Conservation (phyloP, 2,888 invertebrate genomes). For the Philhelius pedissequus region DNA sequence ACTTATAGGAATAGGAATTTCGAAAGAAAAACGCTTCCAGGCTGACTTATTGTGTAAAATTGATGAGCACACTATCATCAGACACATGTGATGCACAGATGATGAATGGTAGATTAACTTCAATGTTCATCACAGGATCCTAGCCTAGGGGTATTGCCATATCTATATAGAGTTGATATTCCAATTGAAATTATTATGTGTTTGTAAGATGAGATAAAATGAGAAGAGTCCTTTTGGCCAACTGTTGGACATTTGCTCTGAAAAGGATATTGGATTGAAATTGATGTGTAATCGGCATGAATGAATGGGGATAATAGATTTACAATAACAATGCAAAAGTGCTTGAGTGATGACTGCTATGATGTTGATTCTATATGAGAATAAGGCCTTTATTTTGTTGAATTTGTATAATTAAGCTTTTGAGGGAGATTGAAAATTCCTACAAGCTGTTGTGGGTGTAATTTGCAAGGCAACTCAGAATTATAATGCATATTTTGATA, state of each 20-base stretch:
- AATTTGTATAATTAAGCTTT: background rate
- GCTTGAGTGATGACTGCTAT: background rate
- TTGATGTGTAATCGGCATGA: background rate
- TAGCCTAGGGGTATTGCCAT: background rate
- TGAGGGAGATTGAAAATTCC: background rate
- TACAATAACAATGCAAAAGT: background rate
- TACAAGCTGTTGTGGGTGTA: background rate
- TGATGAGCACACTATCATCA: slow-evolving; percentile 6
- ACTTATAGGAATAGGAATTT: no score
- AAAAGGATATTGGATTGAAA: background rate
- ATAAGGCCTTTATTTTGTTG: background rate
- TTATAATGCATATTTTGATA: no score
- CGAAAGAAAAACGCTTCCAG: slow-evolving; percentile 1
- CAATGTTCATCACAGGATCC: background rate
- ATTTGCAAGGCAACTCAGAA: background rate
- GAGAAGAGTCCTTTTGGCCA: background rate
- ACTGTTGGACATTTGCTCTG: background rate
- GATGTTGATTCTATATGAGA: no score
- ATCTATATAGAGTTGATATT: background rate
- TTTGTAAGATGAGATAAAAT: background rate
- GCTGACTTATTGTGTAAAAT: background rate
- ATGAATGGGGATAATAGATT: background rate
- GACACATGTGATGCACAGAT: slow-evolving; percentile 4
- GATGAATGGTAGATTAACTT: slow-evolving; percentile 19
- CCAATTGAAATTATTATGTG: background rate